Evolutionary conservation across 2,888 invertebrate species (phyloP), one percentile per base, ranked within the genome.

Genomic region (Orthosia gracilis): DNA sequence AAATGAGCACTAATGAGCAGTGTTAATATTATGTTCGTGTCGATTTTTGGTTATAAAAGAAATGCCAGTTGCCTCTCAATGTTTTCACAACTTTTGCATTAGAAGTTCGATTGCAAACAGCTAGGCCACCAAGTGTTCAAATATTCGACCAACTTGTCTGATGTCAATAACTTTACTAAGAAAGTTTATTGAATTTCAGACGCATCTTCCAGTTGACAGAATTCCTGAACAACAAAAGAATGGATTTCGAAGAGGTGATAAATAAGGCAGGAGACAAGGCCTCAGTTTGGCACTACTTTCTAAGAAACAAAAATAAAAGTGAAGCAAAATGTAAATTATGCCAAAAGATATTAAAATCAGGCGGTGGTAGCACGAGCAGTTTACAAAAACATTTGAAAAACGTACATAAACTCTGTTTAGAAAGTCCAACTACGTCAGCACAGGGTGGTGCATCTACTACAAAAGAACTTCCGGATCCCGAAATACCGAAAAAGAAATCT

Each of bases 301-400:
- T 70, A 18, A 54, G 70, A 64, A 55, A 31, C 18, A 52, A 54
- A 23, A 49, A 57, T 47, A 70, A 70, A 70, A 70, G 12, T 45
- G 21, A 62, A 55, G 71, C 71, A 18, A 71, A 71, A 71, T 72
- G 66, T 50, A 72, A 66, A 72, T 61, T n/a, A 47, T 72, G 71
- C 45, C n/a, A 49, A 31, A 71, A 71, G 40, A 31, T 71, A 21
- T 18, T 71, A 45, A 71, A 58, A 31, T 71, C 50, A 40, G 59
- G 18, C 21, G 65, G 71, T 17, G 71, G 71, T 45, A 50, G 58
- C 40, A 71, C 71, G 26, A 59, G 58, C 21, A 40, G 65, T 15
- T 26, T 71, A 18, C 59, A 52, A 26, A 71, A 59, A 71, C 71
- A 71, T 65, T n/a, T 71, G 45, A 71, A 71, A 58, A 58, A 52